Percentiles rank a stretch among this genome's conserved stretches.
Conservation (phyloP, 2,113 vertebrate genomes). For the Apaloderma vittatum region DNA sequence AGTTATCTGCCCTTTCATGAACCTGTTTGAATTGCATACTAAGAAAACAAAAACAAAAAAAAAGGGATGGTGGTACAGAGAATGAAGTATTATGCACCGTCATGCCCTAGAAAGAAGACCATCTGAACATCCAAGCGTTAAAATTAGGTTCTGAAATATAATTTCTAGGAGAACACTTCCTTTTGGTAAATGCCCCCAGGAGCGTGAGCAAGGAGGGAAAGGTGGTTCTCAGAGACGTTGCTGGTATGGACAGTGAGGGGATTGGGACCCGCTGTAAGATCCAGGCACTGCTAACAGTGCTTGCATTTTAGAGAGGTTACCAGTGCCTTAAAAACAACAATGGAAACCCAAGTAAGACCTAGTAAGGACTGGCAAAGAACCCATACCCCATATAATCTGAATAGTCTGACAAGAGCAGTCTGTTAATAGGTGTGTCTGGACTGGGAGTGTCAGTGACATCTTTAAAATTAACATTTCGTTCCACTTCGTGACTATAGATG, state of each 20-base stretch:
- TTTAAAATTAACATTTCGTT: neutral
- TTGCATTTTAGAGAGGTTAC: neutral
- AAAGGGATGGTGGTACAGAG: neutral
- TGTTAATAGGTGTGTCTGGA: neutral
- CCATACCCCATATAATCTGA: neutral
- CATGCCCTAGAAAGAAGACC: neutral
- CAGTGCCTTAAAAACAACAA: neutral
- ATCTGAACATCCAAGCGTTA: neutral
- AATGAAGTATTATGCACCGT: neutral
- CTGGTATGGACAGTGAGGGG: neutral
- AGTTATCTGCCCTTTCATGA: constrained; percentile 17
- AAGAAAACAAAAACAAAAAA: neutral
- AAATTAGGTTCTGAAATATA: neutral
- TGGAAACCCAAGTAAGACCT: neutral
- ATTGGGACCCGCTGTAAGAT: neutral
- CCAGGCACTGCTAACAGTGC: neutral
- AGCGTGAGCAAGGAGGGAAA: neutral
- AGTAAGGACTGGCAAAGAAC: neutral
- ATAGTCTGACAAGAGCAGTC: neutral
- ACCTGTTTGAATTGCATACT: neutral
- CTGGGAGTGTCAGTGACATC: neutral
- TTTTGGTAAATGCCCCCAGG: neutral
- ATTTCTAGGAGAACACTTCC: neutral
- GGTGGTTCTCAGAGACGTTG: neutral
- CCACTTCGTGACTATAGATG: neutral